Base-by-base conservation (phyloP, 2,888 invertebrate species). In the Parapristionchus giblindavisi region DNA sequence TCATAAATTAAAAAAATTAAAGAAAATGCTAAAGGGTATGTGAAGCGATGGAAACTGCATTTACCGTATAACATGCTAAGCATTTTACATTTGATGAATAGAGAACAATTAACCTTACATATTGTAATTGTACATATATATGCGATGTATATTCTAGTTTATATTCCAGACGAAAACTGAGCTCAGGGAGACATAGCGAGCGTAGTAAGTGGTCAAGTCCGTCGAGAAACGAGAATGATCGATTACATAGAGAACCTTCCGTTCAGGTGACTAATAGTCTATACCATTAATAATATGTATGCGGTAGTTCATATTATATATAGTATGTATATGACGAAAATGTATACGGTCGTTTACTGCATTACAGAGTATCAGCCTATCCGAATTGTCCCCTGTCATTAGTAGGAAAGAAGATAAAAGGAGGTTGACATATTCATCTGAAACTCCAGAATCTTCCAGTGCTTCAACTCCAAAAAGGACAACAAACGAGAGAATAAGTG, bases 181-280 rank as follows among this genome's bases (percentile, higher is more conserved):
- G 70, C 40, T 54, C 70, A 0, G 70, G 70, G 21, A 36, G 56
- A 1, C 36, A 56, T 40, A 71, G 70, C 29, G 70, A 71, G 21
- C 27, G 70, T 3, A 71, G 70, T n/a, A 54, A 56, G 29, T 71
- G 70, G 70, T n/a, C n/a, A n/a, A n/a, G n/a, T n/a, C n/a, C n/a
- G n/a, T n/a, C 48, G 27, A 43, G 65, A 48, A 52, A 68, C 6
- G 68, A 52, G 29, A 52, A 68, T 27, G 48, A 48, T 29, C 36
- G 34, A 34, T 27, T 24, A 21, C 34, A 68, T 17, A 34, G 68
- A 48, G 48, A 11, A 14, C 48, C 48, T 17, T 34, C 68, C 1
- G 34, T 24, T 0, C 51, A 68, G 68, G 68, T 66, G n/a, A 24
- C 29, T 29, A 2, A 34, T 11, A 27, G 27, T 27, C 17, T 17